A percentile compares a stretch with the other conserved stretches of the same genome.
Conservation (phyloP, 2,113 vertebrate genomes). For the Toxostoma redivivum region DNA sequence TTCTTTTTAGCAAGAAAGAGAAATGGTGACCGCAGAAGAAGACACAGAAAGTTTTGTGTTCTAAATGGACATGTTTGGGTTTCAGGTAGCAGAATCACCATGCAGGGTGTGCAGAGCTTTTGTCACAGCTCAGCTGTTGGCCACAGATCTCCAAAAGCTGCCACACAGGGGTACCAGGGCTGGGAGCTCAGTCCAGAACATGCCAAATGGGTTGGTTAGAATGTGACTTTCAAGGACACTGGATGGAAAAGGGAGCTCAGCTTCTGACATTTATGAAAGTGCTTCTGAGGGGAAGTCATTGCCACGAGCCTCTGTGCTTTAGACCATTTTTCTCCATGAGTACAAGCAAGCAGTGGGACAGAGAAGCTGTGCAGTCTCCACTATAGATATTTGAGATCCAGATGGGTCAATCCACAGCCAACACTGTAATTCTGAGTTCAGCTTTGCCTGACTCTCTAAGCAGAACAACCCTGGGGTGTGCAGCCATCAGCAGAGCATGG, state of each 20-base stretch:
- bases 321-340: fast-evolving
- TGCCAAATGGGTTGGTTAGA: neutral
- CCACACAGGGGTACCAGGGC: neutral
- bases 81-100: neutral
- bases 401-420: neutral
- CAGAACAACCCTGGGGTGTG: neutral
- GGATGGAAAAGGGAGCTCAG: neutral
- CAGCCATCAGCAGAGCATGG: neutral
- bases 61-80: neutral
- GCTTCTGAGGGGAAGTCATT: neutral
- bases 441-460: neutral
- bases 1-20: neutral
- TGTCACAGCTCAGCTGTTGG: neutral
- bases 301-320: neutral
- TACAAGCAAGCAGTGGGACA: neutral
- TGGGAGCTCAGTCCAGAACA: neutral
- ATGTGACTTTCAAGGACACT: neutral
- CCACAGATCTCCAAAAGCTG: neutral
- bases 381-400: neutral
- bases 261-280: neutral
- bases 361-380: neutral
- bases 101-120: neutral
- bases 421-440: neutral
- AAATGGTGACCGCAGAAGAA: neutral
- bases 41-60: neutral